Evolutionary conservation across 2,888 invertebrate genomes (phyloP), one percentile per base, ranked within the genome.

Genomic region (Ornithoptera alexandrae): DNA sequence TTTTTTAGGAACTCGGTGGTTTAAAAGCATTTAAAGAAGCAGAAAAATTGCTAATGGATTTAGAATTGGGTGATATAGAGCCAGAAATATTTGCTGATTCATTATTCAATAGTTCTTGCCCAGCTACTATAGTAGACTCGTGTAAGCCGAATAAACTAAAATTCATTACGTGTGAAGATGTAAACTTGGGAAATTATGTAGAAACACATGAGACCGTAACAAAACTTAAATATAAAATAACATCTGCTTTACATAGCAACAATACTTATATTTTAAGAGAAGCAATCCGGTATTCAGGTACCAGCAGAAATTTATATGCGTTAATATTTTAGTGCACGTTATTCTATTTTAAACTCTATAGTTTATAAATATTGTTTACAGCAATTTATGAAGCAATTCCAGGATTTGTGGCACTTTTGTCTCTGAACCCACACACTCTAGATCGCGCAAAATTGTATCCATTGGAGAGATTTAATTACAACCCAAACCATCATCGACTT

Each of bases 311-410:
- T 50, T 50, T 50, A 50, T 15, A 50, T 17, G 2, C 50, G 15
- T 50, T 12, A 50, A 50, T 17, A 15, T 17, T 36, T 18, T 63
- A 59, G 61, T 56, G 2, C 3, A 15, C 24, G 18, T 18, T 22
- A 50, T 42, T 1, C 10, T 24, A 42, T 20, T 24, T 56, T 18
- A 56, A n/a, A 12, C 18, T 36, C 30, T 17, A 18, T n/a, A n/a
- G n/a, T 6, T 46, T 57, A 8, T 46, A 24, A 18, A 53, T 58
- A 10, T 42, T 62, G 0, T 22, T 67, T 62, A 3, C 89, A 86
- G 93, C 93, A 62, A 79, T 93, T 64, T 92, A 93, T 75, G 94
- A 94, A 79, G 94, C 93, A 1, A 84, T 94, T 67, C 87, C 91
- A 42, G 91, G 91, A 39, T 89, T 94, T 70, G 87, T 92, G 5